phyloP scores from a whole-genome alignment of 2,113 vertebrate genomes.

The Peromyscus maniculatus region DNA sequence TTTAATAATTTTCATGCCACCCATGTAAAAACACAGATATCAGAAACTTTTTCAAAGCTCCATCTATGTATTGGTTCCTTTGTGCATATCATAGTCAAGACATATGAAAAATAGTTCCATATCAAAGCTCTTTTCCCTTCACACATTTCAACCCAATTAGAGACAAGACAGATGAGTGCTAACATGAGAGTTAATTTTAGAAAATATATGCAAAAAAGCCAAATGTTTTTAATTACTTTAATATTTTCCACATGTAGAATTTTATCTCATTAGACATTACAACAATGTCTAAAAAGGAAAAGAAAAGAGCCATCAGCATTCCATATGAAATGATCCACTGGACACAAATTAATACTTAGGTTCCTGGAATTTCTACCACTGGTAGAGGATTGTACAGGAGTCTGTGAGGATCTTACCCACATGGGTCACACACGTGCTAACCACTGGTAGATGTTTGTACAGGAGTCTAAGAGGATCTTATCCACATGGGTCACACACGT shows the following conservation, averaged over 20 bases:
- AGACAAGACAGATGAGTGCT: constrained; percentile 90
- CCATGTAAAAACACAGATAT: constrained; percentile 51
- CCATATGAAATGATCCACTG: constrained; percentile 66
- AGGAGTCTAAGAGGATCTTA: too few species aligned
- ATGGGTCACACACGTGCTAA: too few species aligned
- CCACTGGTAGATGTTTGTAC: too few species aligned
- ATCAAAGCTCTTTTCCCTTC: constrained; percentile 88
- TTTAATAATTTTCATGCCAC: constrained; percentile 49
- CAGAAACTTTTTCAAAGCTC: constrained; percentile 69
- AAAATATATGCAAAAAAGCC: constrained; percentile 90
- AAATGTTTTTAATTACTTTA: constrained; percentile 92
- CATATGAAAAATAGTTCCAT: constrained; percentile 81
- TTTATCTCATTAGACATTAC: constrained; percentile 86
- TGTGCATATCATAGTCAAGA: constrained; percentile 72
- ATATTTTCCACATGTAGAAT: constrained; percentile 89
- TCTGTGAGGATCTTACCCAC: too few species aligned
- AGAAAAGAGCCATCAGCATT: constrained; percentile 79
- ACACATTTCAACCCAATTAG: constrained; percentile 92
- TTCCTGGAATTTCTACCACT: constrained; percentile 60
- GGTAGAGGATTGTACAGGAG: too few species aligned
- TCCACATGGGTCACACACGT: too few species aligned
- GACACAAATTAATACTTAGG: constrained; percentile 75
- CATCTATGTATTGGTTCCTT: constrained; percentile 64
- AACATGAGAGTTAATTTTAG: constrained; percentile 92
- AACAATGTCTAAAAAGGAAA: constrained; percentile 83